Evolutionary conservation across 2,113 vertebrate genomes (phyloP).

Genomic region (Paraplagusia blochii): DNA sequence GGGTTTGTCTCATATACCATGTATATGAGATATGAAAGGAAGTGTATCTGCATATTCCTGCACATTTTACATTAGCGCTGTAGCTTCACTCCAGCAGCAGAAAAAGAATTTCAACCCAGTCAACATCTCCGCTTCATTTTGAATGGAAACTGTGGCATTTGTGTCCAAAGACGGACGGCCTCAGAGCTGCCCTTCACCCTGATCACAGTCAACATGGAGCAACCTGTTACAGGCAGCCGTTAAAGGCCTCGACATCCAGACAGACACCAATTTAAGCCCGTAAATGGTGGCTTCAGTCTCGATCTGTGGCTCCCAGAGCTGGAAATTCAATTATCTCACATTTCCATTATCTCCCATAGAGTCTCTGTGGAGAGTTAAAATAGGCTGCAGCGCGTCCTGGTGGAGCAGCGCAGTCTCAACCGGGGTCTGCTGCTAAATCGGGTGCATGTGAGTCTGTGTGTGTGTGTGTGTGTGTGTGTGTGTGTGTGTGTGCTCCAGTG

Average conservation of each 20-base stretch:
- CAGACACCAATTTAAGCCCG: conserved; percentile 38
- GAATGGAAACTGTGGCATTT: too few relatives aligned
- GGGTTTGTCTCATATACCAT: too few relatives aligned
- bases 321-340: conserved; percentile 63
- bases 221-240: too few relatives aligned
- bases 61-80: conserved; percentile 24
- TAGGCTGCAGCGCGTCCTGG: conserved; percentile 50
- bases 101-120: not conserved
- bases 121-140: not conserved
- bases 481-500: not conserved
- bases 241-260: conserved; percentile 4
- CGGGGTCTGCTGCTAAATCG: conserved; percentile 36
- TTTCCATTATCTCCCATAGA: conserved; percentile 61
- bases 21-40: conserved; percentile 29
- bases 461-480: not conserved
- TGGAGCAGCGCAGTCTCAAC: conserved; percentile 33
- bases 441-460: not conserved
- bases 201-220: too few relatives aligned
- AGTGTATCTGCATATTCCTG: conserved; percentile 22
- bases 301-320: conserved; percentile 53
- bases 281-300: conserved; percentile 36
- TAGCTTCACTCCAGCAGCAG: not conserved
- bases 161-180: too few relatives aligned
- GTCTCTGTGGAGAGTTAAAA: conserved; percentile 66
- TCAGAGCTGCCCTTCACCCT: too few relatives aligned